These are phyloP conservation scores for Acleris sparsana DNA, from an alignment of 2,888 invertebrate species.

Conservation along the genomic window DNA sequence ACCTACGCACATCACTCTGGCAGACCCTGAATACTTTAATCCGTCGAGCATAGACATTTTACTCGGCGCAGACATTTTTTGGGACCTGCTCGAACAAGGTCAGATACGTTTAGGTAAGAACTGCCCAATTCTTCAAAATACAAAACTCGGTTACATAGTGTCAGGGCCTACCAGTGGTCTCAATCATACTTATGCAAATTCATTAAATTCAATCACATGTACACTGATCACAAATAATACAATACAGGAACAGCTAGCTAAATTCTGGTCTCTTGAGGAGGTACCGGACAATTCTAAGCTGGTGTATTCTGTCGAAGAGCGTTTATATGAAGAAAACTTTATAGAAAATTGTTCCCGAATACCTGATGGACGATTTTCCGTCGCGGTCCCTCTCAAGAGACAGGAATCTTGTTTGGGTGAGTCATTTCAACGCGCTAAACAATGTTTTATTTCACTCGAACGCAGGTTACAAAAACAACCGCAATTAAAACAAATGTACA, in stretches of 20 bases:
- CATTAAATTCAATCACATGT: constrained; percentile 2
- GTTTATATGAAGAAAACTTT: constrained; percentile 11
- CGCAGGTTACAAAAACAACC: constrained; percentile 11
- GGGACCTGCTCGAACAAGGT: constrained; percentile 17
- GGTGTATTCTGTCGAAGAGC: constrained; percentile 15
- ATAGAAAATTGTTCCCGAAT: constrained; percentile 10
- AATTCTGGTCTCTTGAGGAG: constrained; percentile 24
- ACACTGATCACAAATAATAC: constrained; percentile 11
- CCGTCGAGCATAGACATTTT: constrained; percentile 9
- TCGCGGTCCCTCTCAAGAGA: constrained; percentile 28
- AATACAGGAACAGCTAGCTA: constrained; percentile 24
- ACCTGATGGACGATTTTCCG: constrained; percentile 22
- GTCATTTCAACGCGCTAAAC: constrained; percentile 15
- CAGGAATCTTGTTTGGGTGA: constrained; percentile 19
- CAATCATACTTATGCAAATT: constrained; percentile 1
- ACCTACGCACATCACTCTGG: constrained; percentile 12
- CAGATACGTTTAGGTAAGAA: constrained; percentile 9
- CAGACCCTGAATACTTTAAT: constrained; percentile 14
- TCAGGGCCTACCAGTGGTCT: constrained; percentile 18
- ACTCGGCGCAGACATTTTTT: background rate
- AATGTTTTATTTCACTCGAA: constrained; percentile 3
- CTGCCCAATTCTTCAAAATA: constrained; percentile 10
- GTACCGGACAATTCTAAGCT: constrained; percentile 23
- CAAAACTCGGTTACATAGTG: constrained; percentile 17
- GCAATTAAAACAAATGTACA: constrained; percentile 22